Conservation (phyloP, 2,797 vertebrate species). For the Nasua narica region DNA sequence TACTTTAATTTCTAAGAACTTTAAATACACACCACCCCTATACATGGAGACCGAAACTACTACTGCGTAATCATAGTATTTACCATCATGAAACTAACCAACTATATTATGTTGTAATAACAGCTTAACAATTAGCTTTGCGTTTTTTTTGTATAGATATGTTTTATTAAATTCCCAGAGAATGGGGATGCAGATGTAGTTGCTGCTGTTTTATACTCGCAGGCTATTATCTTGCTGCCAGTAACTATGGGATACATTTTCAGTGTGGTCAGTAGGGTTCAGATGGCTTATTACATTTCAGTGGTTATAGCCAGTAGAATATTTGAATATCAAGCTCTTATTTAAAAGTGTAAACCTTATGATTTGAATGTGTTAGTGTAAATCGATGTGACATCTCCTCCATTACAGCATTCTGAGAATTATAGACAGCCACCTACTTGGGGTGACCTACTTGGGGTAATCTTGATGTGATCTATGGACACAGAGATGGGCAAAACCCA, state of each 20-base stretch:
- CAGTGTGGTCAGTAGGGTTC: neutral
- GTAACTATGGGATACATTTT: constrained; percentile 14
- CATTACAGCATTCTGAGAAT: neutral
- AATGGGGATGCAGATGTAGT: neutral
- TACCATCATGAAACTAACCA: neutral
- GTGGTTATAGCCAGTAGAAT: neutral
- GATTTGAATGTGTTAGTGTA: neutral
- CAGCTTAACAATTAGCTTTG: neutral
- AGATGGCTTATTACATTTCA: constrained; percentile 5
- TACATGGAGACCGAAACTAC: neutral
- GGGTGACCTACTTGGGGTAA: neutral
- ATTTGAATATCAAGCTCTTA: neutral
- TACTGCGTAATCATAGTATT: neutral
- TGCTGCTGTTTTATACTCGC: constrained; percentile 1
- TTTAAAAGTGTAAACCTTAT: constrained; percentile 4
- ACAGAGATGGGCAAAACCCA: neutral
- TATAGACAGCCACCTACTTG: neutral
- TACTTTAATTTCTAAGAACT: neutral
- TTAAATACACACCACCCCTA: neutral
- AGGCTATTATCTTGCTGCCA: constrained; percentile 13
- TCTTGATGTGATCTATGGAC: neutral
- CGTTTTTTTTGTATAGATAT: neutral
- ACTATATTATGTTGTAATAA: neutral
- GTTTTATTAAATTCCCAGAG: constrained; percentile 21
- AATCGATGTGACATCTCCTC: neutral